Evolutionary conservation across 2,888 invertebrate species (phyloP).

Genomic region (Apocheima hispidaria): DNA sequence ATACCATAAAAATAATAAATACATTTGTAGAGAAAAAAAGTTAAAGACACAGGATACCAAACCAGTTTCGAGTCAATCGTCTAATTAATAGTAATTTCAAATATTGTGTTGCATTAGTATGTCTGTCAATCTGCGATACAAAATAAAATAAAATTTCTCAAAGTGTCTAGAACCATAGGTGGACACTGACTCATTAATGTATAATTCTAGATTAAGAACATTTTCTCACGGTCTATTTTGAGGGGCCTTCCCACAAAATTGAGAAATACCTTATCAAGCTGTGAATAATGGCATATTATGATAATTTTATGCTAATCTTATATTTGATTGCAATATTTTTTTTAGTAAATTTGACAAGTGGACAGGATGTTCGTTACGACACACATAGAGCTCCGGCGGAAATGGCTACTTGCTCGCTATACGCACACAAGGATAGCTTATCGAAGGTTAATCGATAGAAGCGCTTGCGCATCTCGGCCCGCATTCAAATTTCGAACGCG

Average conservation of each 20-base stretch:
- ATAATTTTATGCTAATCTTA: constrained; percentile 43
- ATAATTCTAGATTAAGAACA: constrained; percentile 13
- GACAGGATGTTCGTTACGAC: constrained; percentile 62
- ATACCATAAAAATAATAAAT: background rate
- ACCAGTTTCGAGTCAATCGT: constrained; percentile 1
- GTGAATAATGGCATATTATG: constrained; percentile 40
- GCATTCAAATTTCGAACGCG: constrained; percentile 82
- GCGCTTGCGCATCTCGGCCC: constrained; percentile 79
- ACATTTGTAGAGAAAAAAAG: background rate
- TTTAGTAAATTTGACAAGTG: constrained; percentile 44
- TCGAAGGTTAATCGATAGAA: constrained; percentile 75
- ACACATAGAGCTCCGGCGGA: constrained; percentile 68
- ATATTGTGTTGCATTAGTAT: background rate
- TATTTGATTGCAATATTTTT: constrained; percentile 47
- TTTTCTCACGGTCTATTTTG: constrained; percentile 41
- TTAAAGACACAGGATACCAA: constrained; percentile 5
- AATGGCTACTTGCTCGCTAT: constrained; percentile 61
- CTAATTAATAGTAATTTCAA: constrained; percentile 4
- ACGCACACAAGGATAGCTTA: constrained; percentile 66
- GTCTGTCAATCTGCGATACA: background rate
- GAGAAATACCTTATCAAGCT: constrained; percentile 32
- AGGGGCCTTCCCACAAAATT: constrained; percentile 31
- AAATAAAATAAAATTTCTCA: constrained; percentile 13
- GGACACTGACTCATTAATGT: constrained; percentile 16
- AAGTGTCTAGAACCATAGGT: background rate